Evolutionary conservation across 2,888 invertebrate species (phyloP), one percentile per base, ranked within the genome.

Genomic region (Cotesia congregata): DNA sequence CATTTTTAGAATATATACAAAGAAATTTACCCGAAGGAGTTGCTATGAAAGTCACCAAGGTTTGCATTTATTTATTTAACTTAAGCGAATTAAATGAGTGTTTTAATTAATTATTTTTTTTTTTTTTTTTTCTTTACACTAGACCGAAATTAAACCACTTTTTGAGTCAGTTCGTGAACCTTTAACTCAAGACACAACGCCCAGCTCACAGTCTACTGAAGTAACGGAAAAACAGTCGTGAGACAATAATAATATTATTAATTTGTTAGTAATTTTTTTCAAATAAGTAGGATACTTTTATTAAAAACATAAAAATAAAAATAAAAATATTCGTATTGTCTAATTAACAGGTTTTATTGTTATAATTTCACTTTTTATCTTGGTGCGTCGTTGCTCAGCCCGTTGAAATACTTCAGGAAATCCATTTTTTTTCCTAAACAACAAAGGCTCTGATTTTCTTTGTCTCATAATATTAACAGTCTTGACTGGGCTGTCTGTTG

Each of bases 21-120:
- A 92, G 99, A 84, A 99, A 99, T 91, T 91, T 99, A 74, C 99
- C 99, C 0, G 99, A 99, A 92, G 99, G 99, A 61, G 96, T 99
- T 80, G 96, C 97, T 3, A 92, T 99, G 89, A 97, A 97, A 91
- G 94, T 95, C 0, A 95, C 96, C 1, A 96, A 94, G 91, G 93
- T 95, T 38, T 69, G 17, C 15, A 72, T 50, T 74, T 69, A 61
- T 65, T 74, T 7, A 15, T 59, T 72, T 74, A 65, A 72, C n/a
- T 62, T 62, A 0, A 62, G 0, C 9, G 7, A 12, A 4, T 50
- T 12, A 12, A 50, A 50, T 50, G 4, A 50, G 7, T 50, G 0
- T 50, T 12, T 50, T 50, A 50, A 50, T 12, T 72, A 68, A 50
- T 61, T 17, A 59, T 20, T 67, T 72, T 74, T 67, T 6, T 6